Percentiles rank a stretch among this genome's conserved stretches.
These are phyloP conservation scores for Psittacula echo DNA, from an alignment of 2,797 vertebrate species.

Conservation along the genomic window DNA sequence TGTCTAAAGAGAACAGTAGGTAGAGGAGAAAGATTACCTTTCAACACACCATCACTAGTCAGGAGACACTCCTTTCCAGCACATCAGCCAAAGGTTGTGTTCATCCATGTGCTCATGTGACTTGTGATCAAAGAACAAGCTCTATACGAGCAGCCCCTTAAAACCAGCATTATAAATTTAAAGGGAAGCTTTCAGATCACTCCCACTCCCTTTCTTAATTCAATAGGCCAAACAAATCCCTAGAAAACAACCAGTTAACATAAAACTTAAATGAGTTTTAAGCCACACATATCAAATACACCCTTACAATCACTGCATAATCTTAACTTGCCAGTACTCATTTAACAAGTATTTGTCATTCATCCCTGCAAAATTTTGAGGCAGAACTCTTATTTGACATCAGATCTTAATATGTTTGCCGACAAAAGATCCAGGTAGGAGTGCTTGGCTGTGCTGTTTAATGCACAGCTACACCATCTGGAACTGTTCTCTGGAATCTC, in stretches of 20 bases:
- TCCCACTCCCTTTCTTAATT: background rate
- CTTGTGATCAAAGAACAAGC: background rate
- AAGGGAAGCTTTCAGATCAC: background rate
- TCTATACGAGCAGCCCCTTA: background rate
- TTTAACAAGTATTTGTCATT: background rate
- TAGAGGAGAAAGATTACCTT: background rate
- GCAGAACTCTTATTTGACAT: background rate
- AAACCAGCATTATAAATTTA: background rate
- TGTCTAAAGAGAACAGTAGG: background rate
- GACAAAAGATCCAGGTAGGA: background rate
- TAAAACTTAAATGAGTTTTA: background rate
- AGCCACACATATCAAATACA: background rate
- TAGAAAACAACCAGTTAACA: background rate
- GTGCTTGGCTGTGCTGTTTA: background rate
- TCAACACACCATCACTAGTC: background rate
- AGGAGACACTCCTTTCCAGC: background rate
- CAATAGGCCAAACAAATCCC: background rate
- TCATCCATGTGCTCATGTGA: background rate
- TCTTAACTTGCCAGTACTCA: background rate
- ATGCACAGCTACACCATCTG: background rate
- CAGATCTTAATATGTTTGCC: background rate
- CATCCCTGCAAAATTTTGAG: background rate
- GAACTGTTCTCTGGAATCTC: constrained; percentile 6
- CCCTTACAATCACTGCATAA: background rate
- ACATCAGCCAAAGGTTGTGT: background rate